Evolutionary conservation across 1,140 invertebrate species (phyloP), one percentile per base, ranked within the genome.

Genomic region (Chlorops oryzae): DNA sequence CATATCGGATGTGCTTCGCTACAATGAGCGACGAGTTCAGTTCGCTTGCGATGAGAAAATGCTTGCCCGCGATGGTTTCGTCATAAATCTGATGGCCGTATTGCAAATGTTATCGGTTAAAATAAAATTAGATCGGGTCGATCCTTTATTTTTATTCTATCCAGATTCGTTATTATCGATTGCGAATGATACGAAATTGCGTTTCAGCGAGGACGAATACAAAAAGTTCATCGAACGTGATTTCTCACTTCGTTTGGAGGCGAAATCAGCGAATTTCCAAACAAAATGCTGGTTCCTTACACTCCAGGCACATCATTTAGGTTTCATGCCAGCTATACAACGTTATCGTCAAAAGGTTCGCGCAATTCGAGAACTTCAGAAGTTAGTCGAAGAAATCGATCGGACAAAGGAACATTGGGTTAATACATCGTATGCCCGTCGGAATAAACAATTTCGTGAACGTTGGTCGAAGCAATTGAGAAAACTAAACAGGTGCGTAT

Each of bases 201-300:
- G 87, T 67, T 83, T 85, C 54, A 86, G 84, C 15, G 81, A 85
- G 13, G 83, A 88, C 55, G 88, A 95, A 71, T 84, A 85, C 12
- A 78, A 80, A 13, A 80, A 84, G 32, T 96, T 89, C 86, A 60
- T 86, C 34, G 56, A 59, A 22, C 53, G 57, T 5, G 50, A 66
- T 10, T 69, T 62, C 6, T n/a, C n/a, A n/a, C n/a, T n/a, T n/a
- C n/a, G n/a, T n/a, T n/a, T n/a, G n/a, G n/a, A n/a, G n/a, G 10
- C 44, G 20, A 9, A 47, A 5, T 51, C 62, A 74, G 54, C 85
- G 0, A 96, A 94, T 64, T 98, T 98, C 74, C 86, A 90, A 22
- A 97, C 94, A 0, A 89, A 96, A 57, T 97, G 94, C 69, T 98
- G 95, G 89, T 97, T 96, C 73, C 74, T 98, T 23, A 96, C 94